Evolutionary conservation across 2,888 invertebrate species (phyloP).

Genomic region (Pyrocoelia pectoralis): DNA sequence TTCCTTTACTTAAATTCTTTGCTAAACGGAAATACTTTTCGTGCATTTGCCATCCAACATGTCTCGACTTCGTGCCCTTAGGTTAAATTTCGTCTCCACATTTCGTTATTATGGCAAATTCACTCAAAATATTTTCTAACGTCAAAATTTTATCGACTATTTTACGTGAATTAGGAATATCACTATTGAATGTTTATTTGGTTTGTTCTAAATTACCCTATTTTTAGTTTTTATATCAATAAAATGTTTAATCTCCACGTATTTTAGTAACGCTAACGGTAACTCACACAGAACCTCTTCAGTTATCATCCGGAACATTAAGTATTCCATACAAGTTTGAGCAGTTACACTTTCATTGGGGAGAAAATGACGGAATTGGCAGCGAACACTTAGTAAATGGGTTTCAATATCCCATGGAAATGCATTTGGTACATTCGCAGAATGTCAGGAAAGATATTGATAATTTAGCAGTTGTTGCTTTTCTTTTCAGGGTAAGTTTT

Average conservation of each 20-base stretch:
- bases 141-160: too few relatives aligned
- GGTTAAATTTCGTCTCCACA: not conserved
- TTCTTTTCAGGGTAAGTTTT: conserved; percentile 20
- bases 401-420: conserved; percentile 21
- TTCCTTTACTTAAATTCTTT: too few relatives aligned
- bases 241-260: too few relatives aligned
- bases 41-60: too few relatives aligned
- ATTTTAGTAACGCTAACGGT: conserved; percentile 18
- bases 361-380: conserved; percentile 10
- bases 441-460: conserved; percentile 7
- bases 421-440: conserved; percentile 24
- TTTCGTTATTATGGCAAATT: too few relatives aligned
- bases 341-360: conserved; percentile 31
- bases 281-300: not conserved
- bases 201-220: too few relatives aligned
- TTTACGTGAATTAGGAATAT: too few relatives aligned
- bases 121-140: too few relatives aligned
- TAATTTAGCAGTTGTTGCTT: conserved; percentile 12
- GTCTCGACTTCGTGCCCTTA: too few relatives aligned
- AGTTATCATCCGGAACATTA: conserved; percentile 15
- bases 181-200: too few relatives aligned
- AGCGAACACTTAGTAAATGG: conserved; percentile 26
- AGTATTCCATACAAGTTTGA: conserved; percentile 14
- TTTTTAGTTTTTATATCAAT: too few relatives aligned
- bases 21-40: too few relatives aligned